These are phyloP conservation scores for Rhinolophus ferrumequinum DNA, from an alignment of 2,113 vertebrate species.

Conservation along the genomic window DNA sequence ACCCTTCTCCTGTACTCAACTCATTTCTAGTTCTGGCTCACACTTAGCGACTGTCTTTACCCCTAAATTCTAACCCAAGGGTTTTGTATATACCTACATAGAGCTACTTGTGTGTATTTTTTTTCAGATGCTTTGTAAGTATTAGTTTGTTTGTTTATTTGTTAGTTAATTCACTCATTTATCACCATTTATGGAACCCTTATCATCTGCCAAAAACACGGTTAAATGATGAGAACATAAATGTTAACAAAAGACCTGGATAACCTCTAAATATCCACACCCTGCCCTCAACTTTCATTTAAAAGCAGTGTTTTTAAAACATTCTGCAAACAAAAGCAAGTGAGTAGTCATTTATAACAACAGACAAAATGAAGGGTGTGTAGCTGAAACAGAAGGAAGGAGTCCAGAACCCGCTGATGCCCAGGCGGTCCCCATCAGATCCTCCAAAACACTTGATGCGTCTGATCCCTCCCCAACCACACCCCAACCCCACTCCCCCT, in stretches of 20 bases:
- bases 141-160: neutral
- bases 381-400: neutral
- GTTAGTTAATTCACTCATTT: neutral
- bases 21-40: neutral
- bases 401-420: neutral
- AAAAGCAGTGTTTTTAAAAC: neutral
- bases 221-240: constrained; percentile 1
- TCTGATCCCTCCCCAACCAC: neutral
- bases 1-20: neutral
- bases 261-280: neutral
- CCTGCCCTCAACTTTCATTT: neutral
- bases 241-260: neutral
- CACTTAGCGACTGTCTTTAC: neutral
- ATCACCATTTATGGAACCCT: neutral
- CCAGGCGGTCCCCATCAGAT: neutral
- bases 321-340: neutral
- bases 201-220: neutral
- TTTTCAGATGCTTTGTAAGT: neutral
- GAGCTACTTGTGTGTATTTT: neutral
- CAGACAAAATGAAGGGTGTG: neutral
- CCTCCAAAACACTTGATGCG: neutral
- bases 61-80: neutral
- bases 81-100: neutral
- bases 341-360: neutral
- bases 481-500: neutral